These are phyloP conservation scores for Melipona bicolor DNA, from an alignment of 2,888 invertebrate species.

Conservation along the genomic window DNA sequence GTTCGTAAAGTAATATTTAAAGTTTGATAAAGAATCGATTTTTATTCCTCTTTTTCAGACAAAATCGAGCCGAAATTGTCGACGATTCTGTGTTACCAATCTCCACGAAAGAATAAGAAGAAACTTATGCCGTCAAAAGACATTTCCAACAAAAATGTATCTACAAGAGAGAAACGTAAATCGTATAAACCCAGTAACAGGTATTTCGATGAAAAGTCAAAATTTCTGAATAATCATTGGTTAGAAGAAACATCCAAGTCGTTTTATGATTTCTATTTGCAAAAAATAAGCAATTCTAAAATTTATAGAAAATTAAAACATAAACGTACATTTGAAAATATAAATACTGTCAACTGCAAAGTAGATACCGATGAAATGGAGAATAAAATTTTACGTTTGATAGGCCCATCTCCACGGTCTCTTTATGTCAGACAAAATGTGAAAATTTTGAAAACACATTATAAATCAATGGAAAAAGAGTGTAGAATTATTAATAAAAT, in stretches of 20 bases:
- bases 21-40: no score
- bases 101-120: conserved; percentile 52
- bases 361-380: conserved; percentile 30
- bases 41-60: conserved; percentile 23
- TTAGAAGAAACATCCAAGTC: conserved; percentile 5
- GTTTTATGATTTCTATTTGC: conserved; percentile 30
- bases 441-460: conserved; percentile 48
- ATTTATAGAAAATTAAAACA: neutral
- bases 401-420: conserved; percentile 66
- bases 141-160: conserved; percentile 49
- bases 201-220: conserved; percentile 65
- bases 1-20: neutral
- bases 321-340: neutral
- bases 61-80: conserved; percentile 63
- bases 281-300: conserved; percentile 4
- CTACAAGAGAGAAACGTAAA: conserved; percentile 67
- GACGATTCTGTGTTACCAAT: conserved; percentile 75
- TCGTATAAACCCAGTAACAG: conserved; percentile 79
- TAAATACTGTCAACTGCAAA: neutral
- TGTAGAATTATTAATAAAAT: conserved; percentile 35
- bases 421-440: conserved; percentile 65
- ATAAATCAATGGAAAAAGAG: conserved; percentile 41
- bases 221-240: conserved; percentile 7
- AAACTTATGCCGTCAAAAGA: conserved; percentile 30
- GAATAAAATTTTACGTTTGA: conserved; percentile 57